Evolutionary conservation across 1,140 invertebrate species (phyloP).

Genomic region (Dendrolimus punctatus): DNA sequence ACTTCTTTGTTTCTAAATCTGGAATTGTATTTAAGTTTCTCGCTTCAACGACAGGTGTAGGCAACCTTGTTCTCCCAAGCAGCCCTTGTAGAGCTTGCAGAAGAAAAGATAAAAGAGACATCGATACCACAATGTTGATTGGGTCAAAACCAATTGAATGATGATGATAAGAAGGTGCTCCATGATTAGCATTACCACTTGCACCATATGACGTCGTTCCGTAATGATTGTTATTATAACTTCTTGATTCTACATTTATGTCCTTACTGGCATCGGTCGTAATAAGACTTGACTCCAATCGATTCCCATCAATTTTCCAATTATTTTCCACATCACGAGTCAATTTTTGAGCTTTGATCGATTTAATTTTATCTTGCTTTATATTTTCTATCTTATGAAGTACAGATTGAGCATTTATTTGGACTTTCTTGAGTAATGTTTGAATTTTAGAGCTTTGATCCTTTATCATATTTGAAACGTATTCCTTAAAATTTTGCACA

Average conservation of each 20-base stretch:
- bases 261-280: conserved; percentile 14
- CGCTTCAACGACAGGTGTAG: conserved; percentile 51
- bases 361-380: conserved; percentile 26
- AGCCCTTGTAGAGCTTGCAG: conserved; percentile 63
- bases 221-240: conserved; percentile 37
- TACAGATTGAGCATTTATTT: conserved; percentile 47
- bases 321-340: conserved; percentile 13
- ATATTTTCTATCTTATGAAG: conserved; percentile 40
- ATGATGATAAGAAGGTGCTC: conserved; percentile 54
- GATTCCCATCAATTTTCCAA: conserved; percentile 20
- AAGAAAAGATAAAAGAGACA: conserved; percentile 63
- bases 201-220: conserved; percentile 38
- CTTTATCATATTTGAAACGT: conserved; percentile 45
- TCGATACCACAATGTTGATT: conserved; percentile 65
- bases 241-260: conserved; percentile 27
- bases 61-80: conserved; percentile 40
- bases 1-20: conserved; percentile 30
- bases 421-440: conserved; percentile 44
- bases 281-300: conserved; percentile 34
- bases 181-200: conserved; percentile 35
- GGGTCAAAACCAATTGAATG: conserved; percentile 68
- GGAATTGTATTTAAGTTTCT: conserved; percentile 29
- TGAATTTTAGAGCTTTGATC: conserved; percentile 53
- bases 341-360: conserved; percentile 14
- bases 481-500: conserved; percentile 48